Evolutionary conservation across 2,113 vertebrate genomes (phyloP), one percentile per base, ranked within the genome.

Genomic region (Picathartes gymnocephalus): DNA sequence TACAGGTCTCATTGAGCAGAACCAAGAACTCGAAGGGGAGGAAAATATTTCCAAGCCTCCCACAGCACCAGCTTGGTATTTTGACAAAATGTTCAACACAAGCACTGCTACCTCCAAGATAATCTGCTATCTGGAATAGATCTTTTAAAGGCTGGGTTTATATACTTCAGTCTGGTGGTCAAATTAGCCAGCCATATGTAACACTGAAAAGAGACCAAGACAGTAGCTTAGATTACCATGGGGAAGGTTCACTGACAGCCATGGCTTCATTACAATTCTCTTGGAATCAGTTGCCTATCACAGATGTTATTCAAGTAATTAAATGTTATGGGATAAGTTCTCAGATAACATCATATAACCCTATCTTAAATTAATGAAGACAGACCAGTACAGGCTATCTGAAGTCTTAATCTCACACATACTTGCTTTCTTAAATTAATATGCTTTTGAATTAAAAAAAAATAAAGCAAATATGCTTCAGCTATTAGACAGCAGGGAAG

Each of bases 111-210:
- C 87, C 61, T 80, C 39, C 77, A 91, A 92, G 70, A 90, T 71
- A 85, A 91, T 95, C 44, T 81, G 42, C 94, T 90, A 90, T 88
- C 88, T 94, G 94, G 90, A 93, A 71, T 12, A 89, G 84, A 93
- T 86, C 80, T 96, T 95, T 94, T 83, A 94, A 87, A 96, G 53
- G 8, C 50, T 76, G 12, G 11, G 40, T 96, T 50, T 94, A 25
- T 88, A 90, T 93, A 81, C 61, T 91, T 95, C 57, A 93, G 22
- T 86, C 37, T 88, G 61, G 79, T 92, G 91, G 72, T 37, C 54
- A 86, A 93, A 78, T 69, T 88, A 92, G 23, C 40, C 54, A 92
- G 66, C 57, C 54, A 68, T 96, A 97, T 96, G 95, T 95, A 89
- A 96, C 65, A 92, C 86, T 57, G 86, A 83, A 96, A 89, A 74